These are phyloP conservation scores for Apis laboriosa DNA, from an alignment of 1,140 invertebrate genomes.

Conservation along the genomic window DNA sequence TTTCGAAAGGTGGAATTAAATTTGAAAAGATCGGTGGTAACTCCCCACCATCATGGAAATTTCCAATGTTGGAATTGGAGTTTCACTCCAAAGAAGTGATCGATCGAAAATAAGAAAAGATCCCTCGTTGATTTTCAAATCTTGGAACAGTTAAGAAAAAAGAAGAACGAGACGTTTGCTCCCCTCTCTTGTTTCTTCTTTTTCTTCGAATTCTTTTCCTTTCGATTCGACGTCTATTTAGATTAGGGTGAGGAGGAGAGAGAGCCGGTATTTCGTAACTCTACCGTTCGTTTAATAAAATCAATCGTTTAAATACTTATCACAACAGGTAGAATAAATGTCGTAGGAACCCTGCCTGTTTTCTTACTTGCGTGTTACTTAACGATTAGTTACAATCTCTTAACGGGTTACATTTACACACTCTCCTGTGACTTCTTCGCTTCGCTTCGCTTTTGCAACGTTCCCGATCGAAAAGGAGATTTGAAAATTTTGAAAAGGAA, in stretches of 20 bases:
- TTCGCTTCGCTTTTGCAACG: slow-evolving; percentile 43
- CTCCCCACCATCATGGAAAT: too few relatives aligned
- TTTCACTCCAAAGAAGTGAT: too few relatives aligned
- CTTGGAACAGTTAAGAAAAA: too few relatives aligned
- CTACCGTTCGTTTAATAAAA: slow-evolving; percentile 68
- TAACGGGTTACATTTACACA: slow-evolving; percentile 23
- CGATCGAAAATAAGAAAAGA: too few relatives aligned
- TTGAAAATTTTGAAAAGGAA: neutral
- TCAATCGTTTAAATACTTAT: slow-evolving; percentile 69
- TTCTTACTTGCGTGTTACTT: slow-evolving; percentile 45
- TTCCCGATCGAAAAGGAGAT: slow-evolving; percentile 20
- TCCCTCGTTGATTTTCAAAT: too few relatives aligned
- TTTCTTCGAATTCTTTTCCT: neutral
- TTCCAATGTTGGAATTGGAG: too few relatives aligned
- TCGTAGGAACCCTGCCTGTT: slow-evolving; percentile 68
- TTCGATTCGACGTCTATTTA: slow-evolving; percentile 60
- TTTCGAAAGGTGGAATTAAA: too few relatives aligned
- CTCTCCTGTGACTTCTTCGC: neutral
- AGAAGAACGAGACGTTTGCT: neutral
- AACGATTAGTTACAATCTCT: slow-evolving; percentile 50
- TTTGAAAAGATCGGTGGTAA: too few relatives aligned
- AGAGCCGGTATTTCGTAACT: slow-evolving; percentile 49
- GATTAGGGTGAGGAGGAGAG: slow-evolving; percentile 42
- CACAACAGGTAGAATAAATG: slow-evolving; percentile 67
- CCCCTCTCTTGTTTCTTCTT: neutral